These are phyloP conservation scores for Heloderma charlesbogerti DNA, from an alignment of 2,113 vertebrate species.

Conservation along the genomic window DNA sequence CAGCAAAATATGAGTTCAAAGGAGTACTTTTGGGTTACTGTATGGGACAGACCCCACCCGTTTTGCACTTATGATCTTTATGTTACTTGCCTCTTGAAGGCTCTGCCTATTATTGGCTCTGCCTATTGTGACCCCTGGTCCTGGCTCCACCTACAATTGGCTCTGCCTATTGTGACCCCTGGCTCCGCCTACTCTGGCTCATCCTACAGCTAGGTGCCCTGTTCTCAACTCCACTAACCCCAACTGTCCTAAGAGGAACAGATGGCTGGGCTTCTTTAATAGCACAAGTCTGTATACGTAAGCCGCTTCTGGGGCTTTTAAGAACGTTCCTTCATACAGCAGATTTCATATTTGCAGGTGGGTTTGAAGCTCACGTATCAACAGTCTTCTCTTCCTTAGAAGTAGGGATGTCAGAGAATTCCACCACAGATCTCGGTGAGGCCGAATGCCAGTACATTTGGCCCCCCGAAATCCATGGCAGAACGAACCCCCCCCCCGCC, in stretches of 20 bases:
- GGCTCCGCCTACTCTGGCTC: neutral
- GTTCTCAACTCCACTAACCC: neutral
- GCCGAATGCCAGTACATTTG: too few relatives aligned
- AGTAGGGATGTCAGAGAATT: too few relatives aligned
- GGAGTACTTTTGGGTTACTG: neutral
- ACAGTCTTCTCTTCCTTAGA: neutral
- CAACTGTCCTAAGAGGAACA: neutral
- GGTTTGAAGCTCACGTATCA: slow-evolving; percentile 7
- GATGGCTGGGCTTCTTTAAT: neutral
- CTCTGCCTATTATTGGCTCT: neutral
- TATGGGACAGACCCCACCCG: neutral
- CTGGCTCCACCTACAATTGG: neutral
- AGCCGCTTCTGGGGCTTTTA: neutral
- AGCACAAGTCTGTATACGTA: neutral
- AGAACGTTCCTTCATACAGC: neutral
- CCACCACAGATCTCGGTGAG: too few relatives aligned
- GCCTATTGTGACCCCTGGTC: neutral
- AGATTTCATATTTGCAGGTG: neutral
- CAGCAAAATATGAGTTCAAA: neutral
- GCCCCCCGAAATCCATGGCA: too few relatives aligned
- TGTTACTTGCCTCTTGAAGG: neutral
- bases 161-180: neutral
- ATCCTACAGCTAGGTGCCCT: neutral
- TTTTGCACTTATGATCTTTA: neutral
- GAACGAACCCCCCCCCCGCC: too few relatives aligned